Evolutionary conservation across 2,888 invertebrate species (phyloP), one percentile per base, ranked within the genome.

Genomic region (Adelognathus sp.): DNA sequence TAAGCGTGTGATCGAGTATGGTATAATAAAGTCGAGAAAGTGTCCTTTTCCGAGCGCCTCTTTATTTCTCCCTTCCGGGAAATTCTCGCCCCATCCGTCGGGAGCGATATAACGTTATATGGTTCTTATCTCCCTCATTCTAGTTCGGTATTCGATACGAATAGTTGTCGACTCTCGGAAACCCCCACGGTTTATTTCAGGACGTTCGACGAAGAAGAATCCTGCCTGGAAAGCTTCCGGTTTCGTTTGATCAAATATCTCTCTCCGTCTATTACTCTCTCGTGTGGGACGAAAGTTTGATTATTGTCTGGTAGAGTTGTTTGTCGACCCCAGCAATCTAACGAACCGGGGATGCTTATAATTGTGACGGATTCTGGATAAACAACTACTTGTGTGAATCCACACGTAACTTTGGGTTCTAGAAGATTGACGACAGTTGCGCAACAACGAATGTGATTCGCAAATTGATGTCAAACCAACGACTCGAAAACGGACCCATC

Each of bases 81-180:
- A 63, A 46, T n/a, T n/a, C n/a, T n/a, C 33, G 63, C 11, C 27
- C 9, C 18, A 7, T 9, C 54, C 31, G n/a, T 33, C 21, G 63
- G 18, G 29, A 46, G 31, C 31, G 46, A 63, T 31, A 33, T n/a
- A n/a, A n/a, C n/a, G 33, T 4, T 6, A n/a, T 50, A 66, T 71
- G 41, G 18, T 31, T 46, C 27, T 66, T 66, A 60, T 54, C 66
- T n/a, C n/a, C n/a, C n/a, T n/a, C 6, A 11, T 5, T 50, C 18
- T 11, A 36, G 9, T 50, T 50, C 46, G 46, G 9, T 50, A 18
- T 75, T 66, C 66, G 44, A 31, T 24, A 63, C n/a, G 14, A 9
- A 46, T 31, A 6, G 46, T 70, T 70, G n/a, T n/a, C n/a, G n/a
- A n/a, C n/a, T n/a, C 70, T 27, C 9, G 41, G 41, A 50, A 56